These are phyloP conservation scores for Triplophysa bombifrons DNA, from an alignment of 2,797 vertebrate genomes.

Conservation along the genomic window DNA sequence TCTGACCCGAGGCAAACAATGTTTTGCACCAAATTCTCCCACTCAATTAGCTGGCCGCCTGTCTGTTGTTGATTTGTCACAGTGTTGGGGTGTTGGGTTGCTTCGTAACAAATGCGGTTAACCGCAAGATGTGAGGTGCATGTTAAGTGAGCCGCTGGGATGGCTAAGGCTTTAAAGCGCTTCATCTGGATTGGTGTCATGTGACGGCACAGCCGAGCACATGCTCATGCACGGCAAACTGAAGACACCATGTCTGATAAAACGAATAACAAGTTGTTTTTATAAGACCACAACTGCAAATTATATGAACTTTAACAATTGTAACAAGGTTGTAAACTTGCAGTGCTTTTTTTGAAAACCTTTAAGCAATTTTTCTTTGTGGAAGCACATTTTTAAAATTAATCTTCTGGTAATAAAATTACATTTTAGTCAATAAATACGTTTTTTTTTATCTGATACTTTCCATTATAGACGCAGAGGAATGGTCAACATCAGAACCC, in stretches of 20 bases:
- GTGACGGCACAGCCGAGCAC: constrained; percentile 3
- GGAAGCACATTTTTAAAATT: too few relatives aligned
- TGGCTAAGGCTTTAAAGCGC: constrained; percentile 8
- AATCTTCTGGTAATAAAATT: background rate
- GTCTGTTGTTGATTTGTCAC: constrained; percentile 50
- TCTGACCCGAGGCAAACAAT: constrained; percentile 49
- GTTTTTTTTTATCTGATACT: constrained; percentile 18
- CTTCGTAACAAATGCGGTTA: constrained; percentile 49
- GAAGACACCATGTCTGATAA: background rate
- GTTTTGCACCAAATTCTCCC: constrained; percentile 50
- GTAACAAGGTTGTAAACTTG: too few relatives aligned
- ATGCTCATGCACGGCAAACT: background rate
- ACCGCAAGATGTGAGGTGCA: constrained; percentile 40
- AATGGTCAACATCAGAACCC: constrained; percentile 19
- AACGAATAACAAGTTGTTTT: too few relatives aligned
- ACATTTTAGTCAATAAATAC: background rate
- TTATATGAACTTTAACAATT: too few relatives aligned
- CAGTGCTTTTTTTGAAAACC: too few relatives aligned
- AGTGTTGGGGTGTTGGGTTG: constrained; percentile 6
- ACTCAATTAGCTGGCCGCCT: constrained; percentile 48
- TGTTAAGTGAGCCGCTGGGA: constrained; percentile 26
- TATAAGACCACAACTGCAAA: too few relatives aligned
- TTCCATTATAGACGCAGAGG: constrained; percentile 2
- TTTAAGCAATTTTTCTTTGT: too few relatives aligned
- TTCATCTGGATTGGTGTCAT: background rate